Evolutionary conservation across 2,113 vertebrate genomes (phyloP), one percentile per base, ranked within the genome.

Genomic region (Sterrhoptilus dennistouni): DNA sequence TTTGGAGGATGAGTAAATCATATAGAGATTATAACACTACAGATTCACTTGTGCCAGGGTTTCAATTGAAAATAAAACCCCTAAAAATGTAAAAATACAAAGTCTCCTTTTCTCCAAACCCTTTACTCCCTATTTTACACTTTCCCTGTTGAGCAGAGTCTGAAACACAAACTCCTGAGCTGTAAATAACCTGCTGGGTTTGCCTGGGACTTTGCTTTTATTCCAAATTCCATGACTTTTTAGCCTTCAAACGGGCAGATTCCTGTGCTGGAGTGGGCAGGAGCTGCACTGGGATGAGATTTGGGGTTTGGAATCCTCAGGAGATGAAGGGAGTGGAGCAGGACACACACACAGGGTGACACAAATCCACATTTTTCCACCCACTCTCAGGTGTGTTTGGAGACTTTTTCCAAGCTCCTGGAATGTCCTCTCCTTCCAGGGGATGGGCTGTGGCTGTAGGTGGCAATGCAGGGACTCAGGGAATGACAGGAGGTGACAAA

Each of bases 271-370:
- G 27, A 16, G 57, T 0, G 4, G n/a, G 17, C n/a, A 5, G 29
- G 66, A 79, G 57, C 52, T 80, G 78, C 50, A 8, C 29, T 24
- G 78, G 44, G 68, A 4, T 16, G 7, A 15, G 44, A 28, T 9
- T 2, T 0, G 1, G 17, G 31, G 42, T 22, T 61, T 52, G 36
- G 12, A 13, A 6, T 65, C 54, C 77, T 44, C 47, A 6, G 82
- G 42, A 49, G 70, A 8, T 12, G 53, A 17, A 15, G 6, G 50
- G 29, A 45, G 29, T 1, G 17, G 38, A 20, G 44, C 36, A 80
- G n/a, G 17, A 53, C 6, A 0, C 20, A 53, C 6, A 0, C 5
- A 5, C 5, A 6, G 31, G 22, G 40, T 20, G 40, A 45, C 36
- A 31, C 1, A 33, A 70, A 28, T 5, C 7, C 76, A 25, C 2